Evolutionary conservation across 2,113 vertebrate species (phyloP).

Genomic region (Natator depressus): DNA sequence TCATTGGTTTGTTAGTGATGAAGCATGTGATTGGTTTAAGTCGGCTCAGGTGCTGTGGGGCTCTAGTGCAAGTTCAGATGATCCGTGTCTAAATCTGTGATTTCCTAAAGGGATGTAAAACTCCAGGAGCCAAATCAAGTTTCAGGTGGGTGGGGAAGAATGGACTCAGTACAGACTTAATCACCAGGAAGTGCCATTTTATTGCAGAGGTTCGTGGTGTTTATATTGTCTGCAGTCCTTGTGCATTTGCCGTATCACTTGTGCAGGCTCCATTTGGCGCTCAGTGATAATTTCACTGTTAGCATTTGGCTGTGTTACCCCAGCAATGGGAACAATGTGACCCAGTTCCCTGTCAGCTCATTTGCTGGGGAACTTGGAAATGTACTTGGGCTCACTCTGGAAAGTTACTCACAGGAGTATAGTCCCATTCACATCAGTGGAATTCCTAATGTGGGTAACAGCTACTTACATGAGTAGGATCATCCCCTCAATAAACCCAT

Average conservation of each 20-base stretch:
- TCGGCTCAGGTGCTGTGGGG: constrained; percentile 52
- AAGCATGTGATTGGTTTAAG: constrained; percentile 67
- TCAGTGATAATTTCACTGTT: background rate
- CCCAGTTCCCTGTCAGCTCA: constrained; percentile 11
- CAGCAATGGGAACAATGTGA: background rate
- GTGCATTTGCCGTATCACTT: background rate
- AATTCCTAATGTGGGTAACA: background rate
- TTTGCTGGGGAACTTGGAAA: background rate
- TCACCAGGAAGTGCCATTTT: constrained; percentile 8
- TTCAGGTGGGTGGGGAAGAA: constrained; percentile 16
- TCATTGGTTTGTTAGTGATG: background rate
- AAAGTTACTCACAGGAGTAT: background rate
- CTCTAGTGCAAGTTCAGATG: constrained; percentile 42
- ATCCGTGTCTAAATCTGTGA: constrained; percentile 55
- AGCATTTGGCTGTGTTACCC: background rate
- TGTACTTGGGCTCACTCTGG: background rate
- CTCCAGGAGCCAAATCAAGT: constrained; percentile 54
- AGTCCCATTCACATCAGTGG: background rate
- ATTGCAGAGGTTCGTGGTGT: background rate
- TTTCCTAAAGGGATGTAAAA: constrained; percentile 61
- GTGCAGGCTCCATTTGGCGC: background rate
- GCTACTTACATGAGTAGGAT: background rate
- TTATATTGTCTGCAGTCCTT: constrained; percentile 22
- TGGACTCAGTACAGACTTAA: constrained; percentile 4
- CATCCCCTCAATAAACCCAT: background rate